Percentiles rank a stretch among this genome's conserved stretches.
phyloP scores from a whole-genome alignment of 2,888 invertebrate species.

The Salpingus planirostris region DNA sequence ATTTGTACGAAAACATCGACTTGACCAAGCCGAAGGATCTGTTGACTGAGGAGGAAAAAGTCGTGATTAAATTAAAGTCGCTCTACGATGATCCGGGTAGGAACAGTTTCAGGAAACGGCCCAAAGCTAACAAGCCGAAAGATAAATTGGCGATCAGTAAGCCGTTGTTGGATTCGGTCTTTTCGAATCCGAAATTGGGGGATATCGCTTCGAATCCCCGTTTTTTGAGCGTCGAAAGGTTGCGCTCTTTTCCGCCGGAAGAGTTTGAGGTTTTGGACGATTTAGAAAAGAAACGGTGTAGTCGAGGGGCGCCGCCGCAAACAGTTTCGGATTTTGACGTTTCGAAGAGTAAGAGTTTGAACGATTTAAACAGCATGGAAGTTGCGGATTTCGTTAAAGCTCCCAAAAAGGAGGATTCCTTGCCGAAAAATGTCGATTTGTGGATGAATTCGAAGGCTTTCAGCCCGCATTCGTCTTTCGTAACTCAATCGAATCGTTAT shows the following conservation, averaged over 20 bases:
- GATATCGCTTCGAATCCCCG: constrained; percentile 28
- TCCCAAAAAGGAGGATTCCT: background rate
- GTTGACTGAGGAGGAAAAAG: constrained; percentile 31
- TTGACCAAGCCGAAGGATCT: constrained; percentile 28
- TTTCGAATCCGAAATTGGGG: constrained; percentile 32
- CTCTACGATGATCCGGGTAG: constrained; percentile 27
- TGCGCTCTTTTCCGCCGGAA: background rate
- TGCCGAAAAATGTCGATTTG: no score
- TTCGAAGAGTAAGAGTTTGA: constrained; percentile 3
- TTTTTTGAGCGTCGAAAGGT: constrained; percentile 25
- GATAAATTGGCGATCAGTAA: constrained; percentile 35
- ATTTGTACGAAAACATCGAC: constrained; percentile 32
- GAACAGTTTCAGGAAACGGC: constrained; percentile 21
- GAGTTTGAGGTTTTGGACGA: background rate
- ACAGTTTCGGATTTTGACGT: background rate
- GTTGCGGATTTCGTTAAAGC: background rate
- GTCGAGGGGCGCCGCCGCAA: background rate
- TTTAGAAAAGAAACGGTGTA: background rate
- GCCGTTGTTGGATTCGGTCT: constrained; percentile 33
- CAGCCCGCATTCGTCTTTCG: no score
- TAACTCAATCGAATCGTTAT: no score
- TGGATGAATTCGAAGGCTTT: no score
- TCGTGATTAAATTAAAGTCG: constrained; percentile 30
- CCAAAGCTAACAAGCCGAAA: constrained; percentile 30
- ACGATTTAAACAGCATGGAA: constrained; percentile 2